Base-by-base conservation (phyloP, 2,888 invertebrate genomes). In the Clusia tigrina region DNA sequence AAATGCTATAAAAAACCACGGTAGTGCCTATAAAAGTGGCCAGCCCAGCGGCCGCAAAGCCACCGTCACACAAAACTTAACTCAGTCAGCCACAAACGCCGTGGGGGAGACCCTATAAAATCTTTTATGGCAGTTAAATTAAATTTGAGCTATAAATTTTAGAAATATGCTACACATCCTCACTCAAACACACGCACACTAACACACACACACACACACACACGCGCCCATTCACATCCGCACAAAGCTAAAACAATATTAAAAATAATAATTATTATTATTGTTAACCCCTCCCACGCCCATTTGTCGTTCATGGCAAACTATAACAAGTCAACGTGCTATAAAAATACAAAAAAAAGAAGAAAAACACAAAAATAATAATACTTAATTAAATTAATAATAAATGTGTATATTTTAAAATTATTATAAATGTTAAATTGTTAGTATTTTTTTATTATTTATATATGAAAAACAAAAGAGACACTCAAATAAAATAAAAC, bases 321-420 rank as follows among this genome's bases (percentile, higher is more conserved):
- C 66, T 71, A 74, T 69, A 76, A 76, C 76, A 76, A 75, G 77
- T 52, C 72, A 72, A 70, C 59, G 54, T 63, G 67, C 48, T 65
- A 63, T 23, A 66, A 66, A 72, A 71, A 66, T 37, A 60, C 23
- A 54, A 60, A 64, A 65, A 62, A 66, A 69, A 66, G 51, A 65
- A 24, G 54, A 32, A 59, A 63, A 53, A 55, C n/a, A 54, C 55
- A 63, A 64, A 51, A 42, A 63, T 55, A 25, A 26, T 42, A 54
- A 61, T 12, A 25, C 37, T 51, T n/a, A n/a, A n/a, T n/a, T n/a
- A 38, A 54, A 55, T 58, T 37, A 54, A 55, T 37, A 60, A 51
- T 54, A 46, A 54, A 56, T 42, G 53, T 38, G 54, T 42, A 20
- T 48, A 48, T 48, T 48, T 26, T 54, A 25, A n/a, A n/a, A 62